Evolutionary conservation across 37 sponge, comb jelly and placozoan species (phyloP), one percentile per base, ranked within the genome.

Genomic region (Oscarella lobularis): DNA sequence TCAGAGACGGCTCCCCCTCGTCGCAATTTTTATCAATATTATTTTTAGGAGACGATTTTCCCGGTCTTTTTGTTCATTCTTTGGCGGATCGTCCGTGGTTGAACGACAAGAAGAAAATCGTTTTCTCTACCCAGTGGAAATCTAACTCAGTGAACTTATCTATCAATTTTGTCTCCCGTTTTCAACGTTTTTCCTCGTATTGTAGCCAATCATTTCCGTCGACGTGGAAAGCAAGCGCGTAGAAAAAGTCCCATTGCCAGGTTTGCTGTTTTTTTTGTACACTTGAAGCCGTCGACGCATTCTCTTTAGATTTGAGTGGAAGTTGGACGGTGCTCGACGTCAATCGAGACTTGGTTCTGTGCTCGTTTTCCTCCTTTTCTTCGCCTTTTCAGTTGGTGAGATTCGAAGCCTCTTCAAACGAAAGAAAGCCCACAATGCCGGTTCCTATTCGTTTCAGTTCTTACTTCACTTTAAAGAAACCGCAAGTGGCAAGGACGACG

Each of bases 281-380:
- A n/a, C n/a, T n/a, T n/a, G n/a, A n/a, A n/a, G n/a, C n/a, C n/a
- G n/a, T n/a, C n/a, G n/a, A n/a, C n/a, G n/a, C n/a, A n/a, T n/a
- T n/a, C n/a, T n/a, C n/a, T n/a, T n/a, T n/a, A n/a, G 37, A 3
- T 5, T 37, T 38, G 66, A 2, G 41, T 39, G 92, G 95, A 3
- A 67, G 83, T 31, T 87, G 89, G 88, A 38, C 67, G 0, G 91
- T 94, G 31, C 36, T 87, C 84, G 88, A 85, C 66, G 92, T 87
- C 36, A 41, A 33, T 0, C 38, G 48, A 38, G 83, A 83, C 73
- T 31, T 94, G 31, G 55, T 94, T 0, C 75, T 90, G 33, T 84
- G 83, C 1, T 85, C 85, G 40, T 83, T 78, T 75, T 74, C 88
- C 27, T 76, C 55, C n/a, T 86, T 85, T 36, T 76, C 30, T 72